Base-by-base conservation (phyloP, 2,888 invertebrate genomes). In the Incurvaria masculella region DNA sequence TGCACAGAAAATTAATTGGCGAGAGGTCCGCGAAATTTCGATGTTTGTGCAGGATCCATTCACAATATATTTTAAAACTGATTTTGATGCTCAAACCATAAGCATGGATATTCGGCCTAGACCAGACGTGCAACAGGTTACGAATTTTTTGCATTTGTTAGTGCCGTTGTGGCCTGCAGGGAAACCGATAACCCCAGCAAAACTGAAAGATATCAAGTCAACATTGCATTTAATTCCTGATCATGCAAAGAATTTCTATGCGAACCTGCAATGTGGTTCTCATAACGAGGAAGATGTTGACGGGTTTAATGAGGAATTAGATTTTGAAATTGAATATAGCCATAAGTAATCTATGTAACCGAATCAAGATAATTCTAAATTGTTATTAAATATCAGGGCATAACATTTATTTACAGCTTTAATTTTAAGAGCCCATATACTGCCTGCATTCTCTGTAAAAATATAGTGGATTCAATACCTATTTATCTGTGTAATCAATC, bases 51-150 rank as follows among this genome's bases (percentile, higher is more conserved):
- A 42, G 2, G 21, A 42, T 21, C 42, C 42, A 14, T 19, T 17
- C 16, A 42, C 6, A 6, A 42, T 42, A 21, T 42, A 42, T 42
- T 42, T 21, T 21, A 42, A 42, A 42, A 42, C 42, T 21, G 42
- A 42, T 42, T 42, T 42, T 21, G 42, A 42, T 21, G 42, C 21
- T 2, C 21, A 42, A 21, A 21, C 5, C 14, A 33, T 33, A 4
- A 33, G 8, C 33, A 33, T 33, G 4, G 33, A 33, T n/a, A 33
- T 33, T 14, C 33, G 33, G 14, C 33, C 33, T 8, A 33, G 33
- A 14, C 33, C 14, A 4, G 33, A 33, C 14, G 33, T 8, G 3
- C 33, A 33, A n/a, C 33, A 33, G 14, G 14, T 33, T 33, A 33
- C 14, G 14, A 33, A 33, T 33, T 33, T 33, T 33, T 14, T 33